These are phyloP conservation scores for Drosophila bocki DNA, from an alignment of 1,140 invertebrate genomes.

Conservation along the genomic window DNA sequence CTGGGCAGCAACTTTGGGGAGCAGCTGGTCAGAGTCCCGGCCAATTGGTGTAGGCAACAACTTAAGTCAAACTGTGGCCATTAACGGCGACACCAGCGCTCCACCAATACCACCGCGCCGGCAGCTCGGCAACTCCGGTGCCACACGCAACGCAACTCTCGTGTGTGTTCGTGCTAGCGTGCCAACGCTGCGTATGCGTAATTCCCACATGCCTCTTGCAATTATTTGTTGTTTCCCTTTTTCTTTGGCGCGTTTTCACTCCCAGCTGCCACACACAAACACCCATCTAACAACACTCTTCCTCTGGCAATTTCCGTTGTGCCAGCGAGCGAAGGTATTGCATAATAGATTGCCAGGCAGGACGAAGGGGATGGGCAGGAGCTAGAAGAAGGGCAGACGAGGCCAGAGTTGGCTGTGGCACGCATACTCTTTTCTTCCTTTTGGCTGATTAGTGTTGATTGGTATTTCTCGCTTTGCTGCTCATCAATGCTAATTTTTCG, in stretches of 20 bases:
- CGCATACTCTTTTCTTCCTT: slow-evolving; percentile 57
- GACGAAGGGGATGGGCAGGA: slow-evolving; percentile 1
- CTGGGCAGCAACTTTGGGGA: slow-evolving; percentile 8
- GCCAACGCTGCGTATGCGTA: slow-evolving; percentile 70
- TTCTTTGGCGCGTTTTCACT: slow-evolving; percentile 35
- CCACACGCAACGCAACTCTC: slow-evolving; percentile 61
- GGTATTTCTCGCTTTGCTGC: slow-evolving; percentile 82
- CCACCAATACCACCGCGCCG: not conserved
- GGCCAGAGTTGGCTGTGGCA: slow-evolving; percentile 17
- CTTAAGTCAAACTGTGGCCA: slow-evolving; percentile 75
- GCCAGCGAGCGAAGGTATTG: slow-evolving; percentile 53
- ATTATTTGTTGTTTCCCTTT: slow-evolving; percentile 63
- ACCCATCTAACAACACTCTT: slow-evolving; percentile 78
- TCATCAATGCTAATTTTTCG: slow-evolving; percentile 84
- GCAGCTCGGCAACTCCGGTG: slow-evolving; percentile 12
- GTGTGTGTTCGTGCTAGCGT: slow-evolving; percentile 57
- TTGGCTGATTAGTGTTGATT: slow-evolving; percentile 83
- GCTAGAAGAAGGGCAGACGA: not conserved
- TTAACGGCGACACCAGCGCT: slow-evolving; percentile 64
- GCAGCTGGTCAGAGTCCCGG: slow-evolving; percentile 12
- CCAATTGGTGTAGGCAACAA: slow-evolving; percentile 46
- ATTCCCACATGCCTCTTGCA: slow-evolving; percentile 64
- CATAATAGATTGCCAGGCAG: slow-evolving; percentile 67
- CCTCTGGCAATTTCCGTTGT: slow-evolving; percentile 74
- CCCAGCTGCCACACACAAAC: slow-evolving; percentile 29